phyloP scores from a whole-genome alignment of 1,140 invertebrate genomes.

The Temnothorax longispinosus region DNA sequence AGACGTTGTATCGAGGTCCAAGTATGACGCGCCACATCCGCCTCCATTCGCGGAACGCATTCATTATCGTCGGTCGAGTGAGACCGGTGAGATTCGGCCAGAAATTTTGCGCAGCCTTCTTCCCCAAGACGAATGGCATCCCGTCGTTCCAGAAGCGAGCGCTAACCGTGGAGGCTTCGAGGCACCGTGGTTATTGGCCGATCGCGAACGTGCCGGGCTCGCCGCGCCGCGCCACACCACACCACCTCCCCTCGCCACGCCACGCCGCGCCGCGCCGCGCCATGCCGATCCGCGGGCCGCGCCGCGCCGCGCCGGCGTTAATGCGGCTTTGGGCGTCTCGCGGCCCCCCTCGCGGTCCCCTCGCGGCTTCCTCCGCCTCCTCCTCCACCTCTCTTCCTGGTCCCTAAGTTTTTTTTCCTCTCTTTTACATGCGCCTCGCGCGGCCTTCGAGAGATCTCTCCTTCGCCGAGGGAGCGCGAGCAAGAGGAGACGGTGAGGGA shows the following conservation, averaged over 20 bases:
- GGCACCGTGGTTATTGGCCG: constrained; percentile 66
- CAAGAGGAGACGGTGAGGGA: not conserved
- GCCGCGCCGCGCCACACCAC: constrained; percentile 19
- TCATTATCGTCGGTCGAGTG: constrained; percentile 36
- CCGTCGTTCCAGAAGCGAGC: constrained; percentile 57
- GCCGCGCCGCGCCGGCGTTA: constrained; percentile 67
- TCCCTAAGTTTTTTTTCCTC: constrained; percentile 58
- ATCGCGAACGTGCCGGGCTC: constrained; percentile 34
- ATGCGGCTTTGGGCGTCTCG: constrained; percentile 75
- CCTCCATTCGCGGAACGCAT: constrained; percentile 43
- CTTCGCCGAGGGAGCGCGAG: constrained; percentile 57
- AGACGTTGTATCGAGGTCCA: not conserved
- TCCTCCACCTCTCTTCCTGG: constrained; percentile 3
- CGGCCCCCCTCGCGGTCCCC: constrained; percentile 36
- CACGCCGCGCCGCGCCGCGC: not conserved
- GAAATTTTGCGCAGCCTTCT: constrained; percentile 64
- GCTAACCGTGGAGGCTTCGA: constrained; percentile 48
- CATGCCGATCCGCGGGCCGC: not conserved
- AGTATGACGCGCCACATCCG: constrained; percentile 35
- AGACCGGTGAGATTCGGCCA: constrained; percentile 54
- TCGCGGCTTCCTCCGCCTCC: not conserved
- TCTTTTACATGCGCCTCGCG: constrained; percentile 76
- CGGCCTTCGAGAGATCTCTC: constrained; percentile 73
- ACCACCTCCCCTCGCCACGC: constrained; percentile 21
- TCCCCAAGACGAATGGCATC: constrained; percentile 53